phyloP scores from a whole-genome alignment of 2,888 invertebrate genomes.

The Caenorhabditis doughertyi region DNA sequence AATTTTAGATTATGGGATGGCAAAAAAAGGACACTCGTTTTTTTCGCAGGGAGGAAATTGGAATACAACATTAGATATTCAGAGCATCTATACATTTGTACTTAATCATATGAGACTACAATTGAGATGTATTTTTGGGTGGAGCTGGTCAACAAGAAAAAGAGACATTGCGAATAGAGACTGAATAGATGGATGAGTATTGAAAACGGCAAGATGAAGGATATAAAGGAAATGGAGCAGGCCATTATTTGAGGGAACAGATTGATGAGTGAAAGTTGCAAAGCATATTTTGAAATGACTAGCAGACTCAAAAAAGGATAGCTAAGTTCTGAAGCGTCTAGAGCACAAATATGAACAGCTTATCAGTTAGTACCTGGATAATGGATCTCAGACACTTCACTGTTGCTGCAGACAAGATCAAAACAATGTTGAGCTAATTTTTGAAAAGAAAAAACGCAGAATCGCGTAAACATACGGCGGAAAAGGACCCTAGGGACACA shows the following conservation, averaged over 20 bases:
- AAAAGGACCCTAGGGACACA: slow-evolving; percentile 1
- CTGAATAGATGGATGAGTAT: slow-evolving; percentile 55
- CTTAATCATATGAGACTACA: slow-evolving; percentile 32
- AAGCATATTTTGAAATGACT: not conserved
- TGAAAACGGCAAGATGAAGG: slow-evolving; percentile 37
- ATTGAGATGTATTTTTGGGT: slow-evolving; percentile 2
- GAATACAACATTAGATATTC: slow-evolving; percentile 24
- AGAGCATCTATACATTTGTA: slow-evolving; percentile 14
- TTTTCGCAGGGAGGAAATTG: slow-evolving; percentile 1
- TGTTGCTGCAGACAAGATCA: not conserved
- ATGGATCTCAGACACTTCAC: not conserved
- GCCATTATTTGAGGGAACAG: slow-evolving; percentile 47
- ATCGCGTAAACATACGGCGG: not conserved
- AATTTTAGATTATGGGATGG: slow-evolving; percentile 39
- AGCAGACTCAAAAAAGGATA: no score
- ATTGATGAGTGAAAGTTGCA: slow-evolving; percentile 44
- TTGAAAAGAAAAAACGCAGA: not conserved
- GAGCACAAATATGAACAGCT: no score
- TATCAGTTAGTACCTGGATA: no score
- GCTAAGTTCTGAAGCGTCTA: no score
- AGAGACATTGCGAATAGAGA: slow-evolving; percentile 29
- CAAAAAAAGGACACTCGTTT: not conserved
- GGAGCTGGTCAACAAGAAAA: slow-evolving; percentile 22
- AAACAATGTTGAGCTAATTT: not conserved
- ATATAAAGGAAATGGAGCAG: slow-evolving; percentile 30